Conservation (phyloP, 2,113 vertebrate species). For the Campylomormyrus numenius region DNA sequence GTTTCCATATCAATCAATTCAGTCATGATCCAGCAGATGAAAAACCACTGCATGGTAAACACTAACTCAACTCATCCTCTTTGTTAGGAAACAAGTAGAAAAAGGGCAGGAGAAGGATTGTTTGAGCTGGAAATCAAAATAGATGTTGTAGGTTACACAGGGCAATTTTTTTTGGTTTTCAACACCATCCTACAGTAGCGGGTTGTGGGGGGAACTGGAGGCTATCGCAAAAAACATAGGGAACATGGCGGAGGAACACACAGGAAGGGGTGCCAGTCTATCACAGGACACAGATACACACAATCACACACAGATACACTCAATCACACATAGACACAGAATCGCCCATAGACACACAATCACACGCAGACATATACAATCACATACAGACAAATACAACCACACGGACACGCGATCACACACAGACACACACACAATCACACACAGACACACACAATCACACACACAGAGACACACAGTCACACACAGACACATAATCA, state of each 20-base stretch:
- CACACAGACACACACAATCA: not conserved
- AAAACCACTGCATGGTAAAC: not conserved
- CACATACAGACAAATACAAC: too few relatives aligned
- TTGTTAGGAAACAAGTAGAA: not conserved
- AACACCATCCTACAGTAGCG: not conserved
- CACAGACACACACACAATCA: too few relatives aligned
- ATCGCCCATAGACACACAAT: too few relatives aligned
- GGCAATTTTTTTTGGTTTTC: not conserved
- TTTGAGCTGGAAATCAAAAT: slow-evolving; percentile 6
- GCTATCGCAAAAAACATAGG: not conserved
- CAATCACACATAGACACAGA: not conserved
- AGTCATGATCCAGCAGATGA: not conserved
- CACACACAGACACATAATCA: not conserved
- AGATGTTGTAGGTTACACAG: not conserved
- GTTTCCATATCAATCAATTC: not conserved
- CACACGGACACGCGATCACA: too few relatives aligned
- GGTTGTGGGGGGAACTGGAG: not conserved
- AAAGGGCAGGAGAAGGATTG: not conserved
- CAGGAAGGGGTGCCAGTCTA: not conserved
- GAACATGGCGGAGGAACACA: not conserved
- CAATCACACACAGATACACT: not conserved
- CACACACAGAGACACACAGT: not conserved
- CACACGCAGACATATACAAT: too few relatives aligned
- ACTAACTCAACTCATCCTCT: not conserved
- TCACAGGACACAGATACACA: not conserved